These are phyloP conservation scores for Heliconius sara DNA, from an alignment of 2,888 invertebrate species.

Conservation along the genomic window DNA sequence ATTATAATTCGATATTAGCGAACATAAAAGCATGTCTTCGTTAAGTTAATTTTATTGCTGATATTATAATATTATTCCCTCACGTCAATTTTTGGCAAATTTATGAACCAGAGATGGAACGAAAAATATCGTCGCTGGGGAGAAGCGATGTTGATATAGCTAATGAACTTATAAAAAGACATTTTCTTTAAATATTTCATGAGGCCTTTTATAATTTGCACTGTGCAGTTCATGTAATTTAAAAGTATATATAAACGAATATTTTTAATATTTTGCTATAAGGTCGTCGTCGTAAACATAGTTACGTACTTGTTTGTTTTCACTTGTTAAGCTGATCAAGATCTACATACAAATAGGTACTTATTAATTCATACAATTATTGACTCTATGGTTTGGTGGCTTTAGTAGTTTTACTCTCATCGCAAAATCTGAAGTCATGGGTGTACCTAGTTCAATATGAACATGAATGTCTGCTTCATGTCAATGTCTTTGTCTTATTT, in stretches of 20 bases:
- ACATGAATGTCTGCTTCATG: not conserved
- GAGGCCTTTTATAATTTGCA: constrained; percentile 23
- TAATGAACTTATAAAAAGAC: constrained; percentile 38
- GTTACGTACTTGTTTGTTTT: not conserved
- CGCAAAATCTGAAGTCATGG: not conserved
- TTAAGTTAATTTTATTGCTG: not conserved
- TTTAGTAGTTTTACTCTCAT: not conserved
- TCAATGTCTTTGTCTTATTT: not conserved
- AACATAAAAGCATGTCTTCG: not conserved
- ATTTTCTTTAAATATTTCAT: constrained; percentile 26
- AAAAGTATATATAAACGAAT: not conserved
- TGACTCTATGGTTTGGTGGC: not conserved
- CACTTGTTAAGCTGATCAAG: constrained; percentile 1
- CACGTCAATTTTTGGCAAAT: constrained; percentile 21
- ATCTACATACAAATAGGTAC: not conserved
- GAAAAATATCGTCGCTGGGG: constrained; percentile 20
- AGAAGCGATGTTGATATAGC: constrained; percentile 31
- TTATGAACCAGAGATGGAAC: constrained; percentile 29
- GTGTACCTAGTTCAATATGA: not conserved
- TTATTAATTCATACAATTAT: not conserved
- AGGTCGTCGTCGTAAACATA: not conserved
- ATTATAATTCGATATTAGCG: not conserved
- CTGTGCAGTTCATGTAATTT: constrained; percentile 10
- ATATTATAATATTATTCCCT: constrained; percentile 18
- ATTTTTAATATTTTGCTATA: not conserved